phyloP scores from a whole-genome alignment of 2,113 vertebrate species.

The Semnornis frantzii region DNA sequence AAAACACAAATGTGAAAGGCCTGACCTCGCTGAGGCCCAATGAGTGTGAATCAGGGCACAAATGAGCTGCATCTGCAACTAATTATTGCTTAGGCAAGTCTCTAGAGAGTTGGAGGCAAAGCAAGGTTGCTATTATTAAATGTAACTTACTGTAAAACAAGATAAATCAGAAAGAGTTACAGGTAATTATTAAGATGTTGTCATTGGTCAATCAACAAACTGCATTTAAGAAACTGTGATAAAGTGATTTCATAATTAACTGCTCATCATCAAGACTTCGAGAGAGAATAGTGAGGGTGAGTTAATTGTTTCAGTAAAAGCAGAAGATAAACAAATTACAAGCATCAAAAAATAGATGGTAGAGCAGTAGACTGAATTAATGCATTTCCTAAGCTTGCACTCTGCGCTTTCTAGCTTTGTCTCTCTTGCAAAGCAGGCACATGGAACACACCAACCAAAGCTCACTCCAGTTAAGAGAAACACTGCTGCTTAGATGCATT shows the following conservation, averaged over 20 bases:
- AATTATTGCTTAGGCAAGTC: constrained; percentile 4
- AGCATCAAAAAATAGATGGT: background rate
- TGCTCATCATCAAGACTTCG: background rate
- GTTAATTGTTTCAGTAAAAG: constrained; percentile 17
- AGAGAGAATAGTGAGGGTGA: background rate
- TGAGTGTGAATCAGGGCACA: background rate
- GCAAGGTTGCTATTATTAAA: constrained; percentile 33
- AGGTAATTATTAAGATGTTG: constrained; percentile 28
- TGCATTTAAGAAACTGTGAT: constrained; percentile 24
- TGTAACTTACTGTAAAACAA: constrained; percentile 31
- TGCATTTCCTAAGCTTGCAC: background rate
- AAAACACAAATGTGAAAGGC: background rate
- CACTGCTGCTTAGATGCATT: background rate
- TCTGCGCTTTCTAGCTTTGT: background rate
- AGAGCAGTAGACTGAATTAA: background rate
- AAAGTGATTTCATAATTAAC: constrained; percentile 42
- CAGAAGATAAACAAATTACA: background rate
- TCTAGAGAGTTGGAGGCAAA: constrained; percentile 5
- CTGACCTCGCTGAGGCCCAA: background rate
- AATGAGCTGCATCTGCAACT: constrained; percentile 22
- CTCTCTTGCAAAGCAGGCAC: background rate
- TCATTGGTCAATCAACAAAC: constrained; percentile 48
- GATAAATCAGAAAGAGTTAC: constrained; percentile 53
- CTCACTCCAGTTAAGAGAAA: background rate
- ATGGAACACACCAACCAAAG: background rate